A percentile compares a stretch with the other conserved stretches of the same genome.
Evolutionary conservation across 1,140 invertebrate genomes (phyloP).

Genomic region (Centruroides vittatus): DNA sequence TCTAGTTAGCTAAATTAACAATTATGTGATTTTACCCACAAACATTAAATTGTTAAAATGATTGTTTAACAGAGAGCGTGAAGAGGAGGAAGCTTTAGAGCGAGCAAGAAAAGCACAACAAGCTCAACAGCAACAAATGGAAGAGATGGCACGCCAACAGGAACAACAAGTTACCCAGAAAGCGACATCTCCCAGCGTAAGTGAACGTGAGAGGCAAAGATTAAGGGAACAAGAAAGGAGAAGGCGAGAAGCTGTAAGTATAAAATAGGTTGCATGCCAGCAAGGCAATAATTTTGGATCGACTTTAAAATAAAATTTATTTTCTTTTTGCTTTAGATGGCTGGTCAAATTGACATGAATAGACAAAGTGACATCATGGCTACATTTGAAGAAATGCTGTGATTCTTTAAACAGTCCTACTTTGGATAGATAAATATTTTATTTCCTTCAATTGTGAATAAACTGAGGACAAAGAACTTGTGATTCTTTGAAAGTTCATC

Average conservation of each 20-base stretch:
- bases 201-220: slow-evolving; percentile 53
- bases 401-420: background rate
- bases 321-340: slow-evolving; percentile 52
- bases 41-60: too few relatives aligned
- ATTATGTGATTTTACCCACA: too few relatives aligned
- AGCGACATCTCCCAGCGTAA: slow-evolving; percentile 14
- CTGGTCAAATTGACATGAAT: slow-evolving; percentile 93
- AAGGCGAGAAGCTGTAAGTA: slow-evolving; percentile 76
- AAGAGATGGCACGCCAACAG: background rate
- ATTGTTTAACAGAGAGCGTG: slow-evolving; percentile 38
- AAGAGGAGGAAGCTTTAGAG: slow-evolving; percentile 60
- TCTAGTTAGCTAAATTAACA: too few relatives aligned
- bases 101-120: slow-evolving; percentile 38
- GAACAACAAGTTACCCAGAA: slow-evolving; percentile 3
- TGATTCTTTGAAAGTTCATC: too few relatives aligned
- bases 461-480: too few relatives aligned
- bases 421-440: background rate
- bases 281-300: too few relatives aligned
- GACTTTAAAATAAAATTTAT: slow-evolving; percentile 1
- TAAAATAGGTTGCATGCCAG: too few relatives aligned
- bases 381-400: slow-evolving; percentile 88
- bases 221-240: slow-evolving; percentile 74
- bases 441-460: background rate
- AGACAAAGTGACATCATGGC: slow-evolving; percentile 96
- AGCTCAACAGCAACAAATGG: slow-evolving; percentile 6